Evolutionary conservation across 2,797 vertebrate species (phyloP).

Genomic region (Orientallactaga sibirica): DNA sequence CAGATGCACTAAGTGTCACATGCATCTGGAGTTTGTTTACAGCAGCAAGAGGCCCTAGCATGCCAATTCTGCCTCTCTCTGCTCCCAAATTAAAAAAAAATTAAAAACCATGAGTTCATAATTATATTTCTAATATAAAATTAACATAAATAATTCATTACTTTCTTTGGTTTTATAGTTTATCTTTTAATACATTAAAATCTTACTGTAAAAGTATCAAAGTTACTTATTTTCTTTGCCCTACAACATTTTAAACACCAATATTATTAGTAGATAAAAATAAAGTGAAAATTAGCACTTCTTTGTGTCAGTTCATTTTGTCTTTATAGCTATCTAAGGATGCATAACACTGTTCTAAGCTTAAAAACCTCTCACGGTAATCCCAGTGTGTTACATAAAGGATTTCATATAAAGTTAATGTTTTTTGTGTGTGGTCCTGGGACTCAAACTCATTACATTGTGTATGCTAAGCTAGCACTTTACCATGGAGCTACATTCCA

Average conservation of each 20-base stretch:
- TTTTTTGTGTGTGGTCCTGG: background rate
- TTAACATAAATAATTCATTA: slow-evolving; percentile 6
- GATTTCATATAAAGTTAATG: background rate
- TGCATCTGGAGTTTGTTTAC: too few relatives aligned
- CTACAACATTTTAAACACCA: background rate
- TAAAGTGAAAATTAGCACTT: background rate
- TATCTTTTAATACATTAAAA: background rate
- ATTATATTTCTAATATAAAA: slow-evolving; percentile 31
- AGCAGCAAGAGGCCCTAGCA: too few relatives aligned
- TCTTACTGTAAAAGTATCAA: background rate
- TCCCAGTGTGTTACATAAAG: background rate
- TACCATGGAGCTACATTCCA: background rate
- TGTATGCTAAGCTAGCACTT: background rate
- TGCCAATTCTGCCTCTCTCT: too few relatives aligned
- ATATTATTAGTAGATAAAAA: background rate
- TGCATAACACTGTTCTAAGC: background rate
- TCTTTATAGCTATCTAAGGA: background rate
- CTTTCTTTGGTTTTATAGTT: slow-evolving; percentile 21
- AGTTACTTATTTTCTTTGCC: slow-evolving; percentile 20
- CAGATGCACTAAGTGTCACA: too few relatives aligned
- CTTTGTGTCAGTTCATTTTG: background rate
- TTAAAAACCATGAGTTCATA: background rate
- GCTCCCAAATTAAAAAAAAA: too few relatives aligned
- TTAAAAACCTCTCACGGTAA: background rate
- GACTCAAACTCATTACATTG: background rate